These are phyloP conservation scores for Drosophila niveifrons DNA, from an alignment of 2,888 invertebrate species.

Conservation along the genomic window DNA sequence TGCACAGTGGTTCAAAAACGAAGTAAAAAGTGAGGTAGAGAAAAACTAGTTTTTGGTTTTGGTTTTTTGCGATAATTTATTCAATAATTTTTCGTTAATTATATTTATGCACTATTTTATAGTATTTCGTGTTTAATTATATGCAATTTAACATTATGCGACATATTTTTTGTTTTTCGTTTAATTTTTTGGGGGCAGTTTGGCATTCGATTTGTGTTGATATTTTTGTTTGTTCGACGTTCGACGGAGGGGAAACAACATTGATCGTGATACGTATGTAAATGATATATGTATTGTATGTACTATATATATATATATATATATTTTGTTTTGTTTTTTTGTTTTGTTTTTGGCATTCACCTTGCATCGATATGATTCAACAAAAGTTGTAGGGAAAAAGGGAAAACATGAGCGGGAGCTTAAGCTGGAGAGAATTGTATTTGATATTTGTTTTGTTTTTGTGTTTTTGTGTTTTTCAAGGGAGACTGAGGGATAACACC, in stretches of 20 bases:
- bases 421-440: constrained; percentile 34
- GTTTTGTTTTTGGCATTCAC: constrained; percentile 11
- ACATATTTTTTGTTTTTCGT: constrained; percentile 35
- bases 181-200: constrained; percentile 10
- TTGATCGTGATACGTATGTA: constrained; percentile 65
- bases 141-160: constrained; percentile 79
- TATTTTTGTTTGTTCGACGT: background rate
- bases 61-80: constrained; percentile 76
- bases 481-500: constrained; percentile 56
- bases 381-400: background rate
- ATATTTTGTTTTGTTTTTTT: too few relatives aligned
- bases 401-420: constrained; percentile 40
- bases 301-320: background rate
- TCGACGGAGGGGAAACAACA: constrained; percentile 28
- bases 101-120: constrained; percentile 82
- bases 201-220: constrained; percentile 12
- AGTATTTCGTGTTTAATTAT: constrained; percentile 77
- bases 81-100: constrained; percentile 75
- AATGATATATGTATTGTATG: constrained; percentile 67
- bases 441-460: background rate
- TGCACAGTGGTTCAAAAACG: constrained; percentile 36
- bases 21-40: background rate
- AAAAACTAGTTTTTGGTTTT: background rate
- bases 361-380: constrained; percentile 21
- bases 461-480: constrained; percentile 31